phyloP scores from a whole-genome alignment of 1,140 invertebrate species.

The Solenopsis fugax region DNA sequence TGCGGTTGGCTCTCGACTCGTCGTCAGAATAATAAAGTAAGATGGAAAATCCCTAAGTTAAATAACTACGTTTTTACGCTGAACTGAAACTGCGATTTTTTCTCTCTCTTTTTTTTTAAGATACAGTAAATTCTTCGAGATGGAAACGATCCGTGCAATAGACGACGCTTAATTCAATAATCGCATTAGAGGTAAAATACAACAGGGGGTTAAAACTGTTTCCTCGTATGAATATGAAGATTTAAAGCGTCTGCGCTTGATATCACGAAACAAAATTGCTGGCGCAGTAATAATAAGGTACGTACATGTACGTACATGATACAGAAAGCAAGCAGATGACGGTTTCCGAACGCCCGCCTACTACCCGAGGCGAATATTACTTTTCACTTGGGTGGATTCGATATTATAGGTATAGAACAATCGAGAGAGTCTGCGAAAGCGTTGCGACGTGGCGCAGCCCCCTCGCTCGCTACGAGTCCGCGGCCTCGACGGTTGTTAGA shows the following conservation, averaged over 20 bases:
- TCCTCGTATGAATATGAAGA: neutral
- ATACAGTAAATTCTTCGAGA: neutral
- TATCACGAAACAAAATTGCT: neutral
- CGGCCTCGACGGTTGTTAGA: conserved; percentile 59
- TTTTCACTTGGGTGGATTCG: conserved; percentile 61
- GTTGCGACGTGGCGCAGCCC: neutral
- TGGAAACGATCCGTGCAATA: neutral
- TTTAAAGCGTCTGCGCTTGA: conserved; percentile 16
- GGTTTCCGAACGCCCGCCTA: conserved; percentile 45
- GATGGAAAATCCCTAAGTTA: neutral
- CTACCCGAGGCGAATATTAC: conserved; percentile 57
- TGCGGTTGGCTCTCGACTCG: neutral
- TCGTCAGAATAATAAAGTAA: conserved; percentile 26
- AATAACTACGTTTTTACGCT: neutral
- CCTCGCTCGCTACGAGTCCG: conserved; percentile 31
- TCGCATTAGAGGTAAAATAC: conserved; percentile 1
- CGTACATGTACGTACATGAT: conserved; percentile 42
- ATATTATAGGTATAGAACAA: conserved; percentile 66
- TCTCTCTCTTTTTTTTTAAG: neutral
- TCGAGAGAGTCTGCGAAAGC: conserved; percentile 56
- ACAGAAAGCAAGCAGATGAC: conserved; percentile 52
- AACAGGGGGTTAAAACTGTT: neutral
- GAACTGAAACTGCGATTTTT: neutral
- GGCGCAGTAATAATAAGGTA: conserved; percentile 49
- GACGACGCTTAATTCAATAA: too few species aligned